Evolutionary conservation across 2,113 vertebrate species (phyloP), one percentile per base, ranked within the genome.

Genomic region (Takifugu bimaculatus): DNA sequence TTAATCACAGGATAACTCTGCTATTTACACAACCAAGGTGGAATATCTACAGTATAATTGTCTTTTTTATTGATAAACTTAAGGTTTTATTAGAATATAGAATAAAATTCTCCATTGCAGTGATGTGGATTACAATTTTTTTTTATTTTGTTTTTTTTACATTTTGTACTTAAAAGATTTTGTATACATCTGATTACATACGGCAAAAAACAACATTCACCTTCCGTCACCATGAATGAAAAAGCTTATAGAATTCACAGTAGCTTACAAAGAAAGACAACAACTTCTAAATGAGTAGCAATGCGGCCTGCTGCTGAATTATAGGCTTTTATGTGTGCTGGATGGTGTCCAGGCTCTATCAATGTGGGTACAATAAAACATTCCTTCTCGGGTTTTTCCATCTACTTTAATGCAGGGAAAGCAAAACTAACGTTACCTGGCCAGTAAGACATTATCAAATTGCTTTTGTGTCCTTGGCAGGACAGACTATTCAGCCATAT

Each of bases 341-440:
- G 61, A 13, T 15, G 7, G 13, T 47, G 45, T 12, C 45, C 45
- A 15, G 5, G 45, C 13, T 25, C 25, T 13, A 25, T 7, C 20
- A 10, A 28, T 3, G 9, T 25, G 9, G 12, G 6, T n/a, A 45
- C 50, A 48, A 28, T 14, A 65, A 59, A 60, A 26, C 29, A 15
- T 49, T 57, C 25, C 26, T 15, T 25, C 39, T 26, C 29, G 66
- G 54, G 44, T 0, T 60, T 57, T 74, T 51, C 75, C 53, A 69
- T 65, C 61, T 65, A 15, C 11, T n/a, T 48, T n/a, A 27, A 20
- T 55, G 44, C 25, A 68, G 50, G 47, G 60, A 86, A 86, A 85
- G 72, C 55, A 70, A 84, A 82, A 74, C 72, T 74, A 65, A 67
- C 47, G 65, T 63, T 69, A 54, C 39, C 54, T 1, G 27, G 62